These are phyloP conservation scores for Drosophila vallismaia DNA, from an alignment of 2,888 invertebrate genomes.

Conservation along the genomic window DNA sequence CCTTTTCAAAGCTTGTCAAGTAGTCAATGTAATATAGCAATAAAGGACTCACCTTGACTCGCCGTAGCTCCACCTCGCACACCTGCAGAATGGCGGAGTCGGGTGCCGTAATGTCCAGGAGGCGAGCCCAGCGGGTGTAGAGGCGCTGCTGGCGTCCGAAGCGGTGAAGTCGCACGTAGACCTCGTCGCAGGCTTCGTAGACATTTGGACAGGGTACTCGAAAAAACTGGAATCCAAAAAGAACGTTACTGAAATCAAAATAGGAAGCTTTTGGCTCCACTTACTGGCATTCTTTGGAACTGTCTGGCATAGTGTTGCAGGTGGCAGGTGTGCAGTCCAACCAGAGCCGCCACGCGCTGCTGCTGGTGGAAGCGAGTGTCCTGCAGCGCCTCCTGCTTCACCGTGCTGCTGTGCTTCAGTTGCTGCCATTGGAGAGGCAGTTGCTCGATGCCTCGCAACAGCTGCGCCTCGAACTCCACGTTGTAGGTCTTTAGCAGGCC, in stretches of 20 bases:
- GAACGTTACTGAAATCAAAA: not conserved
- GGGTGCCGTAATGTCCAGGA: conserved; percentile 94
- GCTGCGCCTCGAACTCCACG: conserved; percentile 92
- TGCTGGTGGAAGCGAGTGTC: conserved; percentile 95
- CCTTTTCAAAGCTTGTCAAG: not conserved
- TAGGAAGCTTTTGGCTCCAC: conserved; percentile 16
- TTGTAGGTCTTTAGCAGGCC: conserved; percentile 93
- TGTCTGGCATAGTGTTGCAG: conserved; percentile 90
- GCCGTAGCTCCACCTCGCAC: conserved; percentile 90
- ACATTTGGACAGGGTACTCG: conserved; percentile 88
- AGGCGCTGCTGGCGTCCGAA: conserved; percentile 89
- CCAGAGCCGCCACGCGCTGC: conserved; percentile 91
- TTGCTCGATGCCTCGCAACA: conserved; percentile 91
- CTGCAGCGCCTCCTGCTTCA: conserved; percentile 93
- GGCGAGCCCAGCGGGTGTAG: conserved; percentile 89
- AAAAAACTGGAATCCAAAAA: conserved; percentile 85
- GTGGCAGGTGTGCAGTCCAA: conserved; percentile 91
- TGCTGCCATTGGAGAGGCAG: conserved; percentile 95
- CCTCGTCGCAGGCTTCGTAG: conserved; percentile 89
- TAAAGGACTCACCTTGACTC: conserved; percentile 87
- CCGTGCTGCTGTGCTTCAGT: conserved; percentile 92
- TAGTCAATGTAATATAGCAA: not conserved
- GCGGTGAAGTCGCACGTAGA: conserved; percentile 87
- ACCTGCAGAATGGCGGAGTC: conserved; percentile 92
- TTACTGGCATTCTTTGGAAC: conserved; percentile 85